Base-by-base conservation (phyloP, 2,888 invertebrate species). In the Julus scandinavius region DNA sequence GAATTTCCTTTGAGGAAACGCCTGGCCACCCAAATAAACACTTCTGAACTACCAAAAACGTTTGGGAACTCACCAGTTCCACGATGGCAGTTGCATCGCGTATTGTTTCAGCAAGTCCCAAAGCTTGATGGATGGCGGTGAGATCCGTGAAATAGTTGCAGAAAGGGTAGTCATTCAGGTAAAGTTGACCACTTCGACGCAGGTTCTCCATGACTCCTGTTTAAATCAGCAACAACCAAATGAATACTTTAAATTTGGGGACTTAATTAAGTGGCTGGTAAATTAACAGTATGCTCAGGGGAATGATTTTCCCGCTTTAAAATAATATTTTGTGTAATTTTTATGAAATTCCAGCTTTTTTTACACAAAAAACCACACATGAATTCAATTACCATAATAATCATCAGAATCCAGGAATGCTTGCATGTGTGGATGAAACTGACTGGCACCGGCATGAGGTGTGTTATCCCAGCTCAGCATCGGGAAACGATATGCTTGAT, bases 341-440 rank as follows among this genome's bases (percentile, higher is more conserved):
- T 87, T 41, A 20, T n/a, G 20, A 83, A 83, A 11, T 80, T 84
- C 88, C 41, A 0, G 17, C 20, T 17, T 6, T 87, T 15, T 38
- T 20, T 87, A 38, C 63, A 38, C 11, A 38, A 87, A 63, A 87
- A 4, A 15, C 0, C 4, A 4, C 17, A 6, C 17, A 54, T 13
- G 15, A 54, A 5, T 17, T 86, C 5, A 90, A 88, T 89, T 90
- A 91, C 93, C 92, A 90, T 92, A 92, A 89, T 93, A 93, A 87
- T 91, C 91, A 20, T 90, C 90, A 17, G 91, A 90, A 88, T 91
- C 91, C 50, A 93, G 87, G 85, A 92, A 91, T 9, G 91, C 92
- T 89, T 93, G 93, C 29, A 93, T 49, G 90, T 93, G 93, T 3
- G 93, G 93, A 91, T 93, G 93, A 29, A 93, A 91, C 91, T 93